Base-by-base conservation (phyloP, 2,888 invertebrate species). In the Neria commutata region DNA sequence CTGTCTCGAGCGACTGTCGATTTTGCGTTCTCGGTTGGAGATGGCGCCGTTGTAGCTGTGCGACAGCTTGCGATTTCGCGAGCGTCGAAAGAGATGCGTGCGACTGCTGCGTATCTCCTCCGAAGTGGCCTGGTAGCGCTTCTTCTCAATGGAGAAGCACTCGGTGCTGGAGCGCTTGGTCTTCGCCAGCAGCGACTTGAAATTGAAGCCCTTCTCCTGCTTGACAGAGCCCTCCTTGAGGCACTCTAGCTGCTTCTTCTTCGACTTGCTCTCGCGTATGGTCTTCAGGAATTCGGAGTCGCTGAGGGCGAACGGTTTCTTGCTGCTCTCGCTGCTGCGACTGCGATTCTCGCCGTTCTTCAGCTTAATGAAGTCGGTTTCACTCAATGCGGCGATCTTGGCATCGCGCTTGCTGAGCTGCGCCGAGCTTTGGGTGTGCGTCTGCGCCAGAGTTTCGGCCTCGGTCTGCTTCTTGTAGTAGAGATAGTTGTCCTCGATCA, bases 401-500 rank as follows among this genome's bases (percentile, higher is more conserved):
- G 69, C 62, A 4, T 71, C 66, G 1, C 17, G 48, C 2, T n/a
- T 21, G 0, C 57, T 49, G 14, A 21, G 24, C 17, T n/a, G 23
- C 23, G 34, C 29, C 23, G 37, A n/a, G 14, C 10, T 17, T 26
- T 3, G 48, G 50, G 10, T 58, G 54, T 24, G 52, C 54, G 37
- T 11, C 42, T 2, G 5, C 23, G 14, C 40, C 40, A 6, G 23
- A 16, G 23, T 29, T 16, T 33, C 67, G 2, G 60, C 62, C 1
- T 61, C 67, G 2, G 70, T 70, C 63, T 81, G 81, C 61, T 77
- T 76, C 56, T 78, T 81, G 60, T 72, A 81, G 65, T 79, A 81
- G 64, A 81, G 70, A 65, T 80, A 81, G 60, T 82, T 81, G 58
- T 81, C 80, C 59, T 81, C 82, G 59, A 81, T 81, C 29, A 82